Conservation (phyloP, 1,140 invertebrate species). For the Psix sp. region DNA sequence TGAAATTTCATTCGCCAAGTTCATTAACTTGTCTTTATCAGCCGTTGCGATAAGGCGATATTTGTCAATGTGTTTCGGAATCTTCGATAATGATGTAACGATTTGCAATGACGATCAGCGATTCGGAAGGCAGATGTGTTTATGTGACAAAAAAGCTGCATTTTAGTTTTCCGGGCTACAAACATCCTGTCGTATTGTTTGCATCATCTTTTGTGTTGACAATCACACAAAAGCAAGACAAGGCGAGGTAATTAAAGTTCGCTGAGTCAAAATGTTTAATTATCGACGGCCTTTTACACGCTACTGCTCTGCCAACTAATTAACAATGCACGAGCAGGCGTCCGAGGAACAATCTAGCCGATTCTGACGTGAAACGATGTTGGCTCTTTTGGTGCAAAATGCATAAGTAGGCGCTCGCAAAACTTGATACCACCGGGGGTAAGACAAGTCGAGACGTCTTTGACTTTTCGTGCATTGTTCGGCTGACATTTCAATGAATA, state of each 20-base stretch:
- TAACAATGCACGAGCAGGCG: constrained; percentile 7
- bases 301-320: constrained; percentile 9
- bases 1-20: constrained; percentile 8
- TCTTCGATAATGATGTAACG: too few relatives aligned
- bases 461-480: constrained; percentile 44
- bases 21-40: constrained; percentile 18
- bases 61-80: not conserved
- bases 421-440: constrained; percentile 32
- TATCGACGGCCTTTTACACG: constrained; percentile 9
- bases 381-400: constrained; percentile 22
- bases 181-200: too few relatives aligned
- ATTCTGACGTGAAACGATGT: constrained; percentile 25
- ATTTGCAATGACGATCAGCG: too few relatives aligned
- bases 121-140: too few relatives aligned
- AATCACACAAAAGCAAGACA: not conserved
- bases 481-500: constrained; percentile 44
- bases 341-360: constrained; percentile 23
- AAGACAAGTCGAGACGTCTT: constrained; percentile 40
- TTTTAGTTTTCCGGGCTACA: too few relatives aligned
- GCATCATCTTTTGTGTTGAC: not conserved
- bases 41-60: constrained; percentile 1
- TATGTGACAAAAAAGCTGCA: too few relatives aligned
- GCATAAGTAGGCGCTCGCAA: constrained; percentile 17
- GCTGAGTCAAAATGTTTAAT: constrained; percentile 12
- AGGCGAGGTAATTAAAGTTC: constrained; percentile 20